These are phyloP conservation scores for Alcis repandata DNA, from an alignment of 2,888 invertebrate genomes.

Conservation along the genomic window DNA sequence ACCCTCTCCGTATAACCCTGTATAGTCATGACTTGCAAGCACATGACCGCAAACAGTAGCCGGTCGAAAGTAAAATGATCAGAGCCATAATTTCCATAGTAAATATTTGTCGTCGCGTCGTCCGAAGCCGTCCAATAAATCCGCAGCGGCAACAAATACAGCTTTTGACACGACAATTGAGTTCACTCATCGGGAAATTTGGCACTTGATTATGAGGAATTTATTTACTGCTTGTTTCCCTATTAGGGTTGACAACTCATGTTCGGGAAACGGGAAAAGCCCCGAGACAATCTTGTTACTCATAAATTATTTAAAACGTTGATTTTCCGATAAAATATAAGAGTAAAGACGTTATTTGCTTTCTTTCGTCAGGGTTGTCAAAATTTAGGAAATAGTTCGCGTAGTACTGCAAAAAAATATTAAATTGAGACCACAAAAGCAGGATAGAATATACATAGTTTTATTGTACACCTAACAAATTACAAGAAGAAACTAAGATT, in stretches of 20 bases:
- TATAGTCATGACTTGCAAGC: too few relatives aligned
- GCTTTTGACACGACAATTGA: conserved; percentile 54
- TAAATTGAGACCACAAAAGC: background rate
- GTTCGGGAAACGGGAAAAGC: background rate
- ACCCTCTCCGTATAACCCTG: too few relatives aligned
- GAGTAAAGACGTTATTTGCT: background rate
- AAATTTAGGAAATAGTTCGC: background rate
- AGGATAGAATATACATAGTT: too few relatives aligned
- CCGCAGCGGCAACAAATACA: conserved; percentile 61
- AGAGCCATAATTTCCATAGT: conserved; percentile 32
- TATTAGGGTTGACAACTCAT: conserved; percentile 11
- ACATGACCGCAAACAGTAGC: conserved; percentile 6
- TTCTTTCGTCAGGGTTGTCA: too few relatives aligned
- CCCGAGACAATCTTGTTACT: background rate
- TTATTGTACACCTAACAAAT: too few relatives aligned
- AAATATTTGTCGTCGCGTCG: conserved; percentile 36
- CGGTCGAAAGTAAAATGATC: conserved; percentile 23
- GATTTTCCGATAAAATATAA: background rate
- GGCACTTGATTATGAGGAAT: conserved; percentile 49
- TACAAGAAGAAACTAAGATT: too few relatives aligned
- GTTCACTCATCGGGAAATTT: conserved; percentile 50
- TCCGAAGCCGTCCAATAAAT: conserved; percentile 60
- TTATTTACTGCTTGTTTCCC: conserved; percentile 44
- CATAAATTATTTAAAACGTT: background rate
- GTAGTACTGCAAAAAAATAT: background rate